phyloP scores from a whole-genome alignment of 2,113 vertebrate species.

The Leiothrix lutea region DNA sequence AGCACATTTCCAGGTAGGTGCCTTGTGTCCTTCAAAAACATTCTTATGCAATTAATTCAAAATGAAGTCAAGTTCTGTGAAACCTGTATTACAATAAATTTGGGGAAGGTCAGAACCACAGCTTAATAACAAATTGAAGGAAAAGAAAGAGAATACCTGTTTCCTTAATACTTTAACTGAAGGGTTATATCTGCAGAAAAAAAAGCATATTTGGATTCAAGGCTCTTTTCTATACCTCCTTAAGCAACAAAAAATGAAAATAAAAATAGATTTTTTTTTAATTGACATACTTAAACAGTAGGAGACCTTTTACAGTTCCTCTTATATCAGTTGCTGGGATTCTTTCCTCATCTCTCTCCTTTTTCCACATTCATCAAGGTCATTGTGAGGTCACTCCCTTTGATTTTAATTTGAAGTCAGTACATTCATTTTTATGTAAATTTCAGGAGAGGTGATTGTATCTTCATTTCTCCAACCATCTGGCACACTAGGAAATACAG shows the following conservation, averaged over 20 bases:
- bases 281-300: not conserved
- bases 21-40: not conserved
- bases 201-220: not conserved
- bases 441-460: constrained; percentile 8
- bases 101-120: not conserved
- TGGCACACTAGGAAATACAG: not conserved
- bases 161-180: not conserved
- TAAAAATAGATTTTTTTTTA: not conserved
- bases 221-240: not conserved
- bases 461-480: constrained; percentile 24
- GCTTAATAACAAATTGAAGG: not conserved
- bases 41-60: not conserved
- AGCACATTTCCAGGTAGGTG: not conserved
- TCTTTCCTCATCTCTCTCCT: not conserved
- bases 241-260: not conserved
- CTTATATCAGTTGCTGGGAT: not conserved
- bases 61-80: not conserved
- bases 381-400: not conserved
- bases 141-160: not conserved
- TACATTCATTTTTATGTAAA: constrained; percentile 33
- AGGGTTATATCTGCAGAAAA: not conserved
- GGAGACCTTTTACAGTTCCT: not conserved
- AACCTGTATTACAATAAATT: not conserved
- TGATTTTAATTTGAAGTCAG: constrained; percentile 9
- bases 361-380: not conserved